These are phyloP conservation scores for Deilephila porcellus DNA, from an alignment of 2,888 invertebrate genomes.

Conservation along the genomic window DNA sequence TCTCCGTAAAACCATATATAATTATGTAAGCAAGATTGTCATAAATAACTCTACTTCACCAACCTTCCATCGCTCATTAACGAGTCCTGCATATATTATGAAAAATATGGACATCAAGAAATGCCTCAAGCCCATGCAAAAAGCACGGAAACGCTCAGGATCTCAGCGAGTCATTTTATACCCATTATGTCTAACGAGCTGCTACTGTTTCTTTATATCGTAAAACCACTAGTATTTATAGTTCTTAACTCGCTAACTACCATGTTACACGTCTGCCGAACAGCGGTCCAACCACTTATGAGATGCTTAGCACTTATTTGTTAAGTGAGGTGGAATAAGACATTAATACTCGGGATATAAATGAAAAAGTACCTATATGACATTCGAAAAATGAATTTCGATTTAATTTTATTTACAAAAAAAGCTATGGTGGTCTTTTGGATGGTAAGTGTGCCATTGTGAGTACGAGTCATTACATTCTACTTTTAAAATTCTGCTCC, in stretches of 20 bases:
- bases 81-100: not conserved
- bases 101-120: not conserved
- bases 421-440: no score
- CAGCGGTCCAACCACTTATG: not conserved
- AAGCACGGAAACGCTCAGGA: not conserved
- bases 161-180: not conserved
- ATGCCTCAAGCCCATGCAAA: not conserved
- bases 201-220: slow-evolving; percentile 4
- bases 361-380: no score
- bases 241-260: not conserved
- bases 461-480: no score
- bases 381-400: no score
- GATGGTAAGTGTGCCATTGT: no score
- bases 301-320: not conserved
- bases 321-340: not conserved
- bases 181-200: slow-evolving; percentile 2
- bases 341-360: not conserved
- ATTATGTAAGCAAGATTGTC: not conserved
- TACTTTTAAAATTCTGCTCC: no score
- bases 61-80: not conserved
- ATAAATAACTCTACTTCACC: not conserved
- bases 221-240: not conserved
- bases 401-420: no score
- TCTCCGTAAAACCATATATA: not conserved
- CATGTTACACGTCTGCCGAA: not conserved